Evolutionary conservation across 1,140 invertebrate genomes (phyloP).

Genomic region (Ephestia elutella): DNA sequence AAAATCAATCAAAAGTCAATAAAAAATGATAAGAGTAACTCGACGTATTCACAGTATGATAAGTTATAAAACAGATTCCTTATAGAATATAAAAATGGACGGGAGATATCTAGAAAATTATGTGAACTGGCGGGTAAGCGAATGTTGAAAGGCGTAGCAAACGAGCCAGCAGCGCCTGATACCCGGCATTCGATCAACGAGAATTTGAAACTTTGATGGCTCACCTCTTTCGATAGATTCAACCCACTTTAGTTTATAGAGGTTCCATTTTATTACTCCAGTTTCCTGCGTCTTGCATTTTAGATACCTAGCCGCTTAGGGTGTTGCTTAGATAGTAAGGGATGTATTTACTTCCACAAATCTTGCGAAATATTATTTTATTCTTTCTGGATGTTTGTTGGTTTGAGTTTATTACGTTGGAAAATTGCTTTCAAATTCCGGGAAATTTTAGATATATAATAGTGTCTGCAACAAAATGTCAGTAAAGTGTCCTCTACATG

Average conservation of each 20-base stretch:
- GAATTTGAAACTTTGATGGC: conserved; percentile 19
- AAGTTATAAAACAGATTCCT: neutral
- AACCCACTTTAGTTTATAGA: conserved; percentile 19
- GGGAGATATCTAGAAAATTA: neutral
- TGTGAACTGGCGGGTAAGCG: neutral
- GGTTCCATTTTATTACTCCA: conserved; percentile 17
- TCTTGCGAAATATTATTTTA: neutral
- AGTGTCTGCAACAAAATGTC: too few relatives aligned
- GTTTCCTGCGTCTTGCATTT: conserved; percentile 15
- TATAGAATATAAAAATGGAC: neutral
- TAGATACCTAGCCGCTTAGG: conserved; percentile 3
- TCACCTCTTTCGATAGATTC: conserved; percentile 17
- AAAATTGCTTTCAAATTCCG: too few relatives aligned
- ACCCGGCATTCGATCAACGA: conserved; percentile 13
- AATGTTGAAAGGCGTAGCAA: conserved; percentile 10
- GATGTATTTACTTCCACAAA: neutral
- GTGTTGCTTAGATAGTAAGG: neutral
- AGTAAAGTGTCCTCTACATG: too few relatives aligned
- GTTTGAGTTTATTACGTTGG: too few relatives aligned
- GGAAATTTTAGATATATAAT: too few relatives aligned
- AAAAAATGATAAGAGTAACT: neutral
- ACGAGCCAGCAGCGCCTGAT: neutral
- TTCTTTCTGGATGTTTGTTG: neutral
- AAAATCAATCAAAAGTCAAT: too few relatives aligned
- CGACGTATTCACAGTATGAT: neutral